Percentiles rank a stretch among this genome's conserved stretches.
Evolutionary conservation across 2,888 invertebrate species (phyloP).

Genomic region (Leptarthrus brevirostris): DNA sequence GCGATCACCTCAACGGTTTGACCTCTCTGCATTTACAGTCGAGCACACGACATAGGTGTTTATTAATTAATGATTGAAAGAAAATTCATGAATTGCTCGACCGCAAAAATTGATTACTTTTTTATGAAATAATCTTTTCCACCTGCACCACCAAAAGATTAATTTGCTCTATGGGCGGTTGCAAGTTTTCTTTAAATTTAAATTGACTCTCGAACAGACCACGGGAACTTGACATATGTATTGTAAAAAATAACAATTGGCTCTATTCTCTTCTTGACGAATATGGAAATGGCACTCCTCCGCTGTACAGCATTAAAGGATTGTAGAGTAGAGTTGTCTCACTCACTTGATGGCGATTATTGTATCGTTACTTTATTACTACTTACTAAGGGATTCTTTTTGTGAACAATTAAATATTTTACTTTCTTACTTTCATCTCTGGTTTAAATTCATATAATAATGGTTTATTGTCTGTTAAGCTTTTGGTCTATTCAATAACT

Average conservation of each 20-base stretch:
- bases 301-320: too few relatives aligned
- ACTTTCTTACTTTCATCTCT: too few relatives aligned
- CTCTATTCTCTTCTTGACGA: neutral
- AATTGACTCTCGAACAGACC: neutral
- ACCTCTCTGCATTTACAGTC: constrained; percentile 40
- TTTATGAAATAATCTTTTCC: constrained; percentile 39
- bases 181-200: too few relatives aligned
- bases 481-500: too few relatives aligned
- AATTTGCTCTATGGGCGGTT: neutral
- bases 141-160: neutral
- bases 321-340: too few relatives aligned
- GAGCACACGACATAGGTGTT: constrained; percentile 42
- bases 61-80: constrained; percentile 54
- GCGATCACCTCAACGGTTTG: constrained; percentile 22
- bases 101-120: constrained; percentile 42
- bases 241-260: too few relatives aligned
- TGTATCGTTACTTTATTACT: too few relatives aligned
- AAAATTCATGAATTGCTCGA: constrained; percentile 51
- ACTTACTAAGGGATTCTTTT: too few relatives aligned
- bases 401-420: too few relatives aligned
- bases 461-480: too few relatives aligned
- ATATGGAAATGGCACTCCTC: neutral
- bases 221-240: constrained; percentile 32
- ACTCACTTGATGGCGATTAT: too few relatives aligned
- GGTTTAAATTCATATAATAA: too few relatives aligned